Evolutionary conservation across 2,797 vertebrate species (phyloP), one percentile per base, ranked within the genome.

Genomic region (Poliocrania exsul): DNA sequence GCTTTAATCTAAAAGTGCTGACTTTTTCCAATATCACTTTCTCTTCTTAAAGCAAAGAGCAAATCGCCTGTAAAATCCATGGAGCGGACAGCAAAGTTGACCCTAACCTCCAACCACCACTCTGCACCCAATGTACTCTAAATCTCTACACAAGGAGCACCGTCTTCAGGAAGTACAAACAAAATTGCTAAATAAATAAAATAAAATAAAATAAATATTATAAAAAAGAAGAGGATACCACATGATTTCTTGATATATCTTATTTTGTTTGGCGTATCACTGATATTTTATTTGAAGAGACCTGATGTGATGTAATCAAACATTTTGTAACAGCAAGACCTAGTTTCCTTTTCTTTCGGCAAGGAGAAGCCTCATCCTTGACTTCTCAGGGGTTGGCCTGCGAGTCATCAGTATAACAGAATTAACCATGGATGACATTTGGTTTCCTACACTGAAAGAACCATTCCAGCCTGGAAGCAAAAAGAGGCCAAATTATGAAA

Each of bases 1-100:
- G 98, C 98, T 99, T 98, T 99, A 99, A 98, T 98, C 97, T 98
- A 98, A 98, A 98, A 98, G 98, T 98, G 98, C 98, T 98, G 98
- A 98, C 98, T 98, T 98, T 98, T 98, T 98, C 98, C 97, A 98
- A 98, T 98, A 98, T 98, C 98, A 98, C 97, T 98, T 98, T 98
- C 98, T 98, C 98, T 98, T 98, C 98, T 98, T 98, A 98, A 98
- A 98, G 98, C 97, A 98, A 99, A 98, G 98, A 98, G 98, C 98
- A 98, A 98, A 98, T 98, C 97, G 98, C 98, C 98, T 99, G 98
- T 98, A 98, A 98, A 98, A 98, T 97, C 98, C 97, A 98, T 91
- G 97, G 98, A 98, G 97, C 96, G 97, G 98, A 98, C 98, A 98
- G 98, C 98, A 98, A 98, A 98, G 98, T 97, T 98, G 98, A 98